A percentile compares a stretch with the other conserved stretches of the same genome.
phyloP scores from a whole-genome alignment of 2,113 vertebrate genomes.

The Ornithorhynchus anatinus region DNA sequence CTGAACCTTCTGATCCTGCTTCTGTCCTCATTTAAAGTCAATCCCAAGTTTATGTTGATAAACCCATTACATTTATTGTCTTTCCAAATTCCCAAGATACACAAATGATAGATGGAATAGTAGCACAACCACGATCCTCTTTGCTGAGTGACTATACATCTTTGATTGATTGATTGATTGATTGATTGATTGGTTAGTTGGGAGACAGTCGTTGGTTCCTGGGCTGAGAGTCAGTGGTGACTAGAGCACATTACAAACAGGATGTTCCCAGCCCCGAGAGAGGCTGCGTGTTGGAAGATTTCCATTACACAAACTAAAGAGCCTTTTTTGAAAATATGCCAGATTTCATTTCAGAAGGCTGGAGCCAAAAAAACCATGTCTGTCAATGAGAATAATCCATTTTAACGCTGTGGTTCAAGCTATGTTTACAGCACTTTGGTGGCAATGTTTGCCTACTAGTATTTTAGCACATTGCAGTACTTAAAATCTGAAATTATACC shows the following conservation, averaged over 20 bases:
- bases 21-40: background rate
- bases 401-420: background rate
- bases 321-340: background rate
- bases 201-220: background rate
- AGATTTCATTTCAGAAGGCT: background rate
- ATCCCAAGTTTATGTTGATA: background rate
- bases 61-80: background rate
- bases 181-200: too few species aligned
- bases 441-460: background rate
- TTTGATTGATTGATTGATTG: too few species aligned
- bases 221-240: background rate
- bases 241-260: fast-evolving
- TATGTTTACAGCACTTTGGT: background rate
- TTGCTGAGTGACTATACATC: fast-evolving
- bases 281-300: background rate
- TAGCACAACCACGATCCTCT: background rate
- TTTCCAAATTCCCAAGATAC: background rate
- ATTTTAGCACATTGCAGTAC: too few species aligned
- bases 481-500: too few species aligned
- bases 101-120: background rate
- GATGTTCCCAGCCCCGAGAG: background rate
- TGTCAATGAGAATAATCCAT: background rate
- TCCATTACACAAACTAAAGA: background rate
- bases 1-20: background rate
- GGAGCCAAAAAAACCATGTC: background rate